phyloP scores from a whole-genome alignment of 2,888 invertebrate genomes.

The Tetrapedia diversipes region DNA sequence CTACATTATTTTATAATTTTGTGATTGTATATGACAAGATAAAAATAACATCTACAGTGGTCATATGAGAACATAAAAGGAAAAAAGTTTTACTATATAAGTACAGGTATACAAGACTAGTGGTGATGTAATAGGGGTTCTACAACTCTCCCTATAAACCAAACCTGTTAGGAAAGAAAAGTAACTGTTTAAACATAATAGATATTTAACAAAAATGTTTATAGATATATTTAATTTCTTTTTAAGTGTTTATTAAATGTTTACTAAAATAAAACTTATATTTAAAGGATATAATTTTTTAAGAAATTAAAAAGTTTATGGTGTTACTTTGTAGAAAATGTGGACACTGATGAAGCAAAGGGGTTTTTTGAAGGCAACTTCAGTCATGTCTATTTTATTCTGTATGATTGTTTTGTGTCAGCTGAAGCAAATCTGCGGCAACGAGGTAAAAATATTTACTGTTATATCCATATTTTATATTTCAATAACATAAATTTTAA shows the following conservation, averaged over 20 bases:
- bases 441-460: conserved; percentile 88
- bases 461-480: neutral
- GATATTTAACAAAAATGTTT: neutral
- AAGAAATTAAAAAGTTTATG: neutral
- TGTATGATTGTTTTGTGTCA: conserved; percentile 97
- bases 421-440: conserved; percentile 96
- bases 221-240: neutral
- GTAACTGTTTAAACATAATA: conserved; percentile 8
- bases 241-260: too few relatives aligned
- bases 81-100: conserved; percentile 36
- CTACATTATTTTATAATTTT: neutral
- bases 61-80: conserved; percentile 19
- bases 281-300: neutral
- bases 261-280: neutral
- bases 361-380: conserved; percentile 96
- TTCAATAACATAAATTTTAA: conserved; percentile 21
- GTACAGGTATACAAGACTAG: conserved; percentile 22
- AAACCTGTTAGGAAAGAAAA: conserved; percentile 26
- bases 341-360: conserved; percentile 94
- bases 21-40: neutral
- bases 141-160: conserved; percentile 20
- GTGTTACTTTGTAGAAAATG: conserved; percentile 88
- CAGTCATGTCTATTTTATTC: conserved; percentile 97
- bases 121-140: conserved; percentile 49
- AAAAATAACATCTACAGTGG: conserved; percentile 4